A percentile compares a stretch with the other conserved stretches of the same genome.
phyloP scores from a whole-genome alignment of 2,888 invertebrate genomes.

The Beris chalybata region DNA sequence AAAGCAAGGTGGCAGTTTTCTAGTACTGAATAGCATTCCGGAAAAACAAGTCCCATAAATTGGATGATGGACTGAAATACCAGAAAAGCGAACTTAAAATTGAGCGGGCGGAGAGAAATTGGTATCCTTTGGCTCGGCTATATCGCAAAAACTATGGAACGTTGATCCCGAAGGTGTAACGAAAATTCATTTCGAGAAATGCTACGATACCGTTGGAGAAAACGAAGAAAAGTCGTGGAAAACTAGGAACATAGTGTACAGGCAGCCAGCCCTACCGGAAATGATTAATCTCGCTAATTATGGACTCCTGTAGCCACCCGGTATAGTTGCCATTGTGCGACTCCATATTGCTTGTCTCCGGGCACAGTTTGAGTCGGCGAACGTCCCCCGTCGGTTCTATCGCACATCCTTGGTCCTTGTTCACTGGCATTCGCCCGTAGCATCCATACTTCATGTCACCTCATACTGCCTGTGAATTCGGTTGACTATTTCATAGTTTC shows the following conservation, averaged over 20 bases:
- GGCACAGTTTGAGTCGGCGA: slow-evolving; percentile 6
- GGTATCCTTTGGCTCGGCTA: background rate
- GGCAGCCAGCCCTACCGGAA: slow-evolving; percentile 28
- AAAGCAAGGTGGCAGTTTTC: slow-evolving; percentile 36
- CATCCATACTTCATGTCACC: background rate
- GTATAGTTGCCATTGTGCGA: slow-evolving; percentile 14
- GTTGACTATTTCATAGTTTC: slow-evolving; percentile 1
- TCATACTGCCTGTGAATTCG: slow-evolving; percentile 1
- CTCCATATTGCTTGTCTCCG: slow-evolving; percentile 21
- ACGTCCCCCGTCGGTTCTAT: too few species aligned
- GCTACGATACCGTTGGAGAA: slow-evolving; percentile 24
- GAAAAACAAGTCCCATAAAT: slow-evolving; percentile 39
- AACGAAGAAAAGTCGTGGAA: background rate
- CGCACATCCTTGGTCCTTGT: background rate
- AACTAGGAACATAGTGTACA: background rate
- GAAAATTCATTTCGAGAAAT: slow-evolving; percentile 31
- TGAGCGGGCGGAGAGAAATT: slow-evolving; percentile 1
- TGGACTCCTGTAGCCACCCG: slow-evolving; percentile 26
- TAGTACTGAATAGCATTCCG: slow-evolving; percentile 35
- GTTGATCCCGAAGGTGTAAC: slow-evolving; percentile 16
- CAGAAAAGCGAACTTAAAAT: background rate
- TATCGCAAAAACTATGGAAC: background rate
- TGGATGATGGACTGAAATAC: slow-evolving; percentile 36
- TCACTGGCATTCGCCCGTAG: background rate
- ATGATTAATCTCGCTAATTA: slow-evolving; percentile 39